Evolutionary conservation across 2,113 vertebrate species (phyloP).

Genomic region (Poecile atricapillus): DNA sequence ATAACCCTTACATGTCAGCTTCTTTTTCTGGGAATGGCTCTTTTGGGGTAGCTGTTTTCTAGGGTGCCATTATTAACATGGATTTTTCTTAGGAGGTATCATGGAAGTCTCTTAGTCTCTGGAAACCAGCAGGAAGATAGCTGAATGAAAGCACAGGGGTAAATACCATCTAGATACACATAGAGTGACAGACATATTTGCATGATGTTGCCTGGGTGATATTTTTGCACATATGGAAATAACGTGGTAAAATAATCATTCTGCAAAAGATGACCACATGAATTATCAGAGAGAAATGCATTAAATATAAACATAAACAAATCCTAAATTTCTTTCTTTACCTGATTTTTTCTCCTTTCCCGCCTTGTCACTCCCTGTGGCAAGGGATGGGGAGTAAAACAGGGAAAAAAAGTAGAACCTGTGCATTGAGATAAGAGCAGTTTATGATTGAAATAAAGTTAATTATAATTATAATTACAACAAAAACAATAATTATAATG

Average conservation of each 20-base stretch:
- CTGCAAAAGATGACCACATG: background rate
- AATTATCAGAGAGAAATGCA: background rate
- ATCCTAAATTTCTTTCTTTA: background rate
- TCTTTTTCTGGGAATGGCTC: background rate
- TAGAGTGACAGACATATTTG: background rate
- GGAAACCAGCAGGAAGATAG: background rate
- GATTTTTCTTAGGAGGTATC: background rate
- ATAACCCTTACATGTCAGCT: background rate
- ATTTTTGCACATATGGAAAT: background rate
- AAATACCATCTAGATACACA: background rate
- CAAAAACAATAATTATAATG: background rate
- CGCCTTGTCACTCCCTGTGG: background rate
- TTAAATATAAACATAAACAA: background rate
- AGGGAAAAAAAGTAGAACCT: rapidly evolving
- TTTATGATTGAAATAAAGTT: background rate
- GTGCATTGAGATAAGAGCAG: background rate
- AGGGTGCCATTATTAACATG: background rate
- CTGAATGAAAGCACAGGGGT: background rate
- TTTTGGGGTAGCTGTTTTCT: background rate
- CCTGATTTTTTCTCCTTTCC: background rate
- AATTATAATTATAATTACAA: rapidly evolving
- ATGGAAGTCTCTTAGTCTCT: background rate
- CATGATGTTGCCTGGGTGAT: background rate
- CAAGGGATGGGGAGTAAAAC: background rate
- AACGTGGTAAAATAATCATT: background rate